Evolutionary conservation across 2,797 vertebrate species (phyloP).

Genomic region (Ctenosaura bakeri): DNA sequence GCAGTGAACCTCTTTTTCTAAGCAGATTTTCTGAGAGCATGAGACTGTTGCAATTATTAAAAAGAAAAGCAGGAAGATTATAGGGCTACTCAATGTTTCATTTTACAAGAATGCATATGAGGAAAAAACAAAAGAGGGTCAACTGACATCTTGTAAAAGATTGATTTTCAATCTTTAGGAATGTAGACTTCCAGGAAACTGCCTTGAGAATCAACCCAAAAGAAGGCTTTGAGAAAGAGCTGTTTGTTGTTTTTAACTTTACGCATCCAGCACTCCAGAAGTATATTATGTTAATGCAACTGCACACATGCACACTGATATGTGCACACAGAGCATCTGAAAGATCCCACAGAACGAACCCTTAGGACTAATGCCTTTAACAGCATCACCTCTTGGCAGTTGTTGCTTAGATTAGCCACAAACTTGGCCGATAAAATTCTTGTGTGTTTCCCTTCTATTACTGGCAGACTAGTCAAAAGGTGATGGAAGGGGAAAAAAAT

Average conservation of each 20-base stretch:
- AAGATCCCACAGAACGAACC: constrained; percentile 29
- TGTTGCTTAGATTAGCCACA: constrained; percentile 35
- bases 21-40: constrained; percentile 43
- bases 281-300: neutral
- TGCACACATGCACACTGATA: neutral
- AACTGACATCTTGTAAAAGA: constrained; percentile 63
- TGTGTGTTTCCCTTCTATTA: constrained; percentile 25
- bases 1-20: constrained; percentile 51
- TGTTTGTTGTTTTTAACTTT: constrained; percentile 33
- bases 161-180: constrained; percentile 65
- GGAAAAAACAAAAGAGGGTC: constrained; percentile 45
- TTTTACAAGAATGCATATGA: neutral
- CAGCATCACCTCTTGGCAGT: constrained; percentile 55
- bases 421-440: constrained; percentile 55
- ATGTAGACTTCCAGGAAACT: constrained; percentile 51
- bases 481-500: neutral
- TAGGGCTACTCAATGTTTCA: constrained; percentile 13
- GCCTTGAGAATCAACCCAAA: constrained; percentile 53
- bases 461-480: constrained; percentile 18
- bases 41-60: constrained; percentile 48
- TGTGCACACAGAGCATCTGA: neutral
- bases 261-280: constrained; percentile 62
- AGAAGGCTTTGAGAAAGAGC: constrained; percentile 52
- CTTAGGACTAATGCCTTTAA: constrained; percentile 28
- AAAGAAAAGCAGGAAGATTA: constrained; percentile 43